phyloP scores from a whole-genome alignment of 2,113 vertebrate genomes.

The Gobio gobio region DNA sequence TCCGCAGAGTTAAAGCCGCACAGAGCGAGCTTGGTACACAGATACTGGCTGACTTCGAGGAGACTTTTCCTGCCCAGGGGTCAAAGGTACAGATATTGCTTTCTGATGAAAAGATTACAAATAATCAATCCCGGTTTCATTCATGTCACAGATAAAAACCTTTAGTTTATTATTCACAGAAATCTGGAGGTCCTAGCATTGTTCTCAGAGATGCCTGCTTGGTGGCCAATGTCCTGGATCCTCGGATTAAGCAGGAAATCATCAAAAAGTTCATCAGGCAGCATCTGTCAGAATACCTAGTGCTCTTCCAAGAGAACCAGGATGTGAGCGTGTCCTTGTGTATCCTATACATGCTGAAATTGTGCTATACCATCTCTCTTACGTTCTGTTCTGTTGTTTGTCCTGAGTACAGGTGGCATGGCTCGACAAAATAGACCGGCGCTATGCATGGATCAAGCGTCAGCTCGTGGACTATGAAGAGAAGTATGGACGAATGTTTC shows the following conservation, averaged over 20 bases:
- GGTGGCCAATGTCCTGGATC: conserved; percentile 94
- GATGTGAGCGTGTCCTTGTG: conserved; percentile 81
- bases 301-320: conserved; percentile 99
- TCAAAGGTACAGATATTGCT: conserved; percentile 84
- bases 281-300: conserved; percentile 94
- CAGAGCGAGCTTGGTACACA: conserved; percentile 96
- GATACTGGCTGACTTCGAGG: conserved; percentile 97
- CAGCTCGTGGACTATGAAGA: conserved; percentile 98
- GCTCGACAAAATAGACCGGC: conserved; percentile 95
- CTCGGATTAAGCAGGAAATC: conserved; percentile 96
- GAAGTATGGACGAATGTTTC: conserved; percentile 96
- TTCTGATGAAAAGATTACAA: not conserved
- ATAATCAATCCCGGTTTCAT: not conserved
- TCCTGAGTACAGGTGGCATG: conserved; percentile 87
- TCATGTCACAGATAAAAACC: not conserved
- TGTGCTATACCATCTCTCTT: not conserved
- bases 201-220: conserved; percentile 94
- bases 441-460: conserved; percentile 96
- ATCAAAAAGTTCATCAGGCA: conserved; percentile 99
- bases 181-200: conserved; percentile 92
- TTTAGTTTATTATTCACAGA: conserved; percentile 72
- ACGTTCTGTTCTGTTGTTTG: not conserved
- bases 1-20: conserved; percentile 90
- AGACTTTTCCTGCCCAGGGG: conserved; percentile 93
- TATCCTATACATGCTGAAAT: not conserved